Percentiles rank a stretch among this genome's conserved stretches.
Conservation (phyloP, 2,797 vertebrate species). For the Anguilla megastoma region DNA sequence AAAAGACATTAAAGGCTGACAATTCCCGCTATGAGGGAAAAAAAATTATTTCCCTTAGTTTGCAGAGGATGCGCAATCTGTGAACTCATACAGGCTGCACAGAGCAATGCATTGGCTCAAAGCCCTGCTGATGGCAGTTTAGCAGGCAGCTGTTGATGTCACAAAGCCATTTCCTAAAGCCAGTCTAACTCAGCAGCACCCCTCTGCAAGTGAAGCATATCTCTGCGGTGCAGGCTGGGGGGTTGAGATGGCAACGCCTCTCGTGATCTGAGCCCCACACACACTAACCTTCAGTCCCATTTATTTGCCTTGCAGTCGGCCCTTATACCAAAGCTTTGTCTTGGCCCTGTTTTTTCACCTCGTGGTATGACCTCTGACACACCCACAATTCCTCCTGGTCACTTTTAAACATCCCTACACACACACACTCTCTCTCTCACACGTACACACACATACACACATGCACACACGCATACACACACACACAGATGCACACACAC, state of each 20-base stretch:
- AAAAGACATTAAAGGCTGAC: slow-evolving; percentile 17
- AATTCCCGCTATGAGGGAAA: neutral
- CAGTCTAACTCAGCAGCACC: slow-evolving; percentile 1
- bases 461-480: neutral
- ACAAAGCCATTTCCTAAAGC: slow-evolving; percentile 19
- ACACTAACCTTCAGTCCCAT: neutral
- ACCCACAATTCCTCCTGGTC: neutral
- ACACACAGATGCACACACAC: neutral
- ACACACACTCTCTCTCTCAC: neutral
- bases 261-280: neutral
- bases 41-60: slow-evolving; percentile 21
- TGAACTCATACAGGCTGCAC: neutral
- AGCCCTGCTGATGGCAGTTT: slow-evolving; percentile 23
- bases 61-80: slow-evolving; percentile 12
- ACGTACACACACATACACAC: neutral
- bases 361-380: neutral
- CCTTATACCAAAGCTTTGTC: neutral
- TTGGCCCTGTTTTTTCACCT: neutral
- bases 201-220: slow-evolving; percentile 5
- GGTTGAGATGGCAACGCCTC: neutral
- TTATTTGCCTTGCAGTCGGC: neutral
- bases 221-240: neutral
- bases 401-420: neutral
- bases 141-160: slow-evolving; percentile 17
- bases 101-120: slow-evolving; percentile 12